phyloP scores from a whole-genome alignment of 2,888 invertebrate species.

The Caprella mutica region DNA sequence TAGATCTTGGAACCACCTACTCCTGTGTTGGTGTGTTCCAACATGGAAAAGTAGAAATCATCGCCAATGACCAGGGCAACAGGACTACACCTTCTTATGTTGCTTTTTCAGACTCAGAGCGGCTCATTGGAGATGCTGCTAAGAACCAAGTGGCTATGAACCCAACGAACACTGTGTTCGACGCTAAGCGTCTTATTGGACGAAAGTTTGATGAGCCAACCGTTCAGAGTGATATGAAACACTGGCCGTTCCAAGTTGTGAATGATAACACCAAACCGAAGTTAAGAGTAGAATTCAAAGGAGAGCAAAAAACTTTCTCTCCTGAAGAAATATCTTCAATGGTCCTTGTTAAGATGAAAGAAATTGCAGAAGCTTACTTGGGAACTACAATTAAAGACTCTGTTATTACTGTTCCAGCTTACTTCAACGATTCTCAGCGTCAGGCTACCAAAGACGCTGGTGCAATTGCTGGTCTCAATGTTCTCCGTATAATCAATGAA shows the following conservation, averaged over 20 bases:
- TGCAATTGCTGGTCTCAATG: slow-evolving; percentile 63
- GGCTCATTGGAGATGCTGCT: slow-evolving; percentile 41
- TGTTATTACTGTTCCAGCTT: slow-evolving; percentile 80
- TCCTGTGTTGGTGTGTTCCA: slow-evolving; percentile 16
- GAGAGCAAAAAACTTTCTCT: slow-evolving; percentile 51
- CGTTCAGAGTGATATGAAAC: slow-evolving; percentile 49
- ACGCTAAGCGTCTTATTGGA: slow-evolving; percentile 44
- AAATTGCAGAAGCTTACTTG: slow-evolving; percentile 75
- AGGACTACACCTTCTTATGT: slow-evolving; percentile 41
- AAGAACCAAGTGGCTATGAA: slow-evolving; percentile 41
- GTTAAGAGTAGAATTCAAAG: slow-evolving; percentile 50
- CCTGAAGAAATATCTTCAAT: slow-evolving; percentile 53
- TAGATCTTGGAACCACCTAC: slow-evolving; percentile 20
- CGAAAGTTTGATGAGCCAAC: slow-evolving; percentile 43
- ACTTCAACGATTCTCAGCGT: slow-evolving; percentile 81
- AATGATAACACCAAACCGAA: slow-evolving; percentile 44
- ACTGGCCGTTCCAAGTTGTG: slow-evolving; percentile 49
- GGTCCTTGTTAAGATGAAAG: slow-evolving; percentile 44
- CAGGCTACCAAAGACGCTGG: slow-evolving; percentile 81
- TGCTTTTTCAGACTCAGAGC: slow-evolving; percentile 40
- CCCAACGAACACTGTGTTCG: slow-evolving; percentile 42
- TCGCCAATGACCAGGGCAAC: slow-evolving; percentile 36
- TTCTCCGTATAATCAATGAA: slow-evolving; percentile 78
- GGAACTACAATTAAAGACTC: slow-evolving; percentile 74
- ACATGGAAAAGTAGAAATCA: slow-evolving; percentile 15